A percentile compares a stretch with the other conserved stretches of the same genome.
Evolutionary conservation across 2,888 invertebrate genomes (phyloP).

Genomic region (Hemaris fuciformis): DNA sequence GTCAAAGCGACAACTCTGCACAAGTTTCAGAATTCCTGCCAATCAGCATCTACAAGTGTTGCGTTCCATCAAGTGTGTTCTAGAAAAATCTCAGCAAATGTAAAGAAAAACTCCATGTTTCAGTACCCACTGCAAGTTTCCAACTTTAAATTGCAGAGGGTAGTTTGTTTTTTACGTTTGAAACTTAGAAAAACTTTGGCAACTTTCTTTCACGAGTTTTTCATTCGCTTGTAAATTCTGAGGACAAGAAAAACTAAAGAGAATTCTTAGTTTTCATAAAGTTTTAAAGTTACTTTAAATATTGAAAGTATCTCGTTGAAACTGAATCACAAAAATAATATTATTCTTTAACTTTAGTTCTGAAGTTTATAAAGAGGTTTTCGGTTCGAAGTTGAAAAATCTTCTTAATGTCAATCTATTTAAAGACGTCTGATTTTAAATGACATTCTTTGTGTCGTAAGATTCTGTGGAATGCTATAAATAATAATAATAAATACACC

Average conservation of each 20-base stretch:
- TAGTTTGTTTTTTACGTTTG: not conserved
- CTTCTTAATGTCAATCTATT: too few relatives aligned
- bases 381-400: not conserved
- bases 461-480: too few relatives aligned
- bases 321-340: not conserved
- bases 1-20: not conserved
- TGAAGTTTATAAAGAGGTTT: not conserved
- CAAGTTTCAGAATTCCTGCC: not conserved
- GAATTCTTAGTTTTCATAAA: not conserved
- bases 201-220: conserved; percentile 1
- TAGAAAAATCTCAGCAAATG: not conserved
- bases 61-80: not conserved
- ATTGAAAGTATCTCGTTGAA: not conserved
- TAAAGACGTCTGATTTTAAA: too few relatives aligned
- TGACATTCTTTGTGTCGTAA: too few relatives aligned
- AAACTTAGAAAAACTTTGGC: not conserved
- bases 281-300: not conserved
- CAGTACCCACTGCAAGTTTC: not conserved
- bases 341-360: not conserved
- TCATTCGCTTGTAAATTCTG: conserved; percentile 5
- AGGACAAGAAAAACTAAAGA: conserved; percentile 1
- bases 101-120: not conserved
- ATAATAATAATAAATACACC: too few relatives aligned
- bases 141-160: not conserved
- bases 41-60: not conserved